These are phyloP conservation scores for Drosophila suzukii DNA, from an alignment of 1,140 invertebrate genomes.

Conservation along the genomic window DNA sequence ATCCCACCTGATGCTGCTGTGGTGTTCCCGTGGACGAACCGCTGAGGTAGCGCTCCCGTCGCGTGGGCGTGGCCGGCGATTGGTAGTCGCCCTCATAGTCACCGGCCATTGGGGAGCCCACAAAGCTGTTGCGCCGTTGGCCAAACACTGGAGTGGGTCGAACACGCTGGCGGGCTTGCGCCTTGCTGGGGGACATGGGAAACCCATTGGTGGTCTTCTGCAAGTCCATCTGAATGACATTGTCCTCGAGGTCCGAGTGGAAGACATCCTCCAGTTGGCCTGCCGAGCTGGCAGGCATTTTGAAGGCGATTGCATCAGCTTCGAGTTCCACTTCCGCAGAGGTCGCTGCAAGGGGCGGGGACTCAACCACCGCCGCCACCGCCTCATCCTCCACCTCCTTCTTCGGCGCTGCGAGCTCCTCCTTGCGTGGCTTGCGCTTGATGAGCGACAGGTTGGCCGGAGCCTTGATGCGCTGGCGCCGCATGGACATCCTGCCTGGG, in stretches of 20 bases:
- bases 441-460: conserved; percentile 81
- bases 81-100: conserved; percentile 77
- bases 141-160: conserved; percentile 72
- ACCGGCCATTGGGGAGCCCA: conserved; percentile 51
- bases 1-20: conserved; percentile 49
- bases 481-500: conserved; percentile 77
- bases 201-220: conserved; percentile 61
- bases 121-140: conserved; percentile 85
- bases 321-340: conserved; percentile 35
- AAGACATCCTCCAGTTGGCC: conserved; percentile 61
- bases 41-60: conserved; percentile 71
- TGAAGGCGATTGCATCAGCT: conserved; percentile 57
- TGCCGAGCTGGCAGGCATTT: conserved; percentile 59
- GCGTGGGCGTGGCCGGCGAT: conserved; percentile 71
- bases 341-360: conserved; percentile 11
- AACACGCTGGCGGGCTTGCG: conserved; percentile 56
- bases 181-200: conserved; percentile 74
- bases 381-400: conserved; percentile 17
- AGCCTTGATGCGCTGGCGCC: conserved; percentile 85
- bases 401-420: conserved; percentile 37
- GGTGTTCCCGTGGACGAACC: conserved; percentile 59
- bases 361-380: background rate
- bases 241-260: conserved; percentile 76
- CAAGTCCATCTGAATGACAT: conserved; percentile 77
- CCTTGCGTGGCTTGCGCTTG: conserved; percentile 70